Conservation (phyloP, 2,797 vertebrate species). For the Crax fasciolata region DNA sequence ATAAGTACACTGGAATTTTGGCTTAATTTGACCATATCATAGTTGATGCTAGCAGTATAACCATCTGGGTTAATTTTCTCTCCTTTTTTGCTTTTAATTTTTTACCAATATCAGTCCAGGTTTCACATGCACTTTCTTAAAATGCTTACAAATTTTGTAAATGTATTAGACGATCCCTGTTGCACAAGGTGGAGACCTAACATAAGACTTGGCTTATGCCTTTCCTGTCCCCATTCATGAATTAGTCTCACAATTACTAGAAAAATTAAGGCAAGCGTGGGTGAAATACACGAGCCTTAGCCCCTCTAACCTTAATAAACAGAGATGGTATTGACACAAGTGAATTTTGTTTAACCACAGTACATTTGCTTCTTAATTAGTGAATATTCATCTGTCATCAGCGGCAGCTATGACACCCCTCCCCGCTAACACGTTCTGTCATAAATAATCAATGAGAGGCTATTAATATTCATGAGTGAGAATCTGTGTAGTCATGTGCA, state of each 20-base stretch:
- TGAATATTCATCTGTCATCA: conserved; percentile 86
- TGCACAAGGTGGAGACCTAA: conserved; percentile 62
- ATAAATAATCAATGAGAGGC: conserved; percentile 91
- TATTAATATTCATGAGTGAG: conserved; percentile 95
- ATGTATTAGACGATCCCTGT: conserved; percentile 22
- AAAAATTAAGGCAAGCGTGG: conserved; percentile 61
- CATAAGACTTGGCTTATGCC: conserved; percentile 35
- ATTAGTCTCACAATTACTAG: conserved; percentile 63
- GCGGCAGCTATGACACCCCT: conserved; percentile 86
- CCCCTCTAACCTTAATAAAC: conserved; percentile 78
- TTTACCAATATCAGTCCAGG: neutral
- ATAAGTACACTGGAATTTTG: conserved; percentile 21
- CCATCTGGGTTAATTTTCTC: conserved; percentile 46
- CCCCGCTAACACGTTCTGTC: conserved; percentile 86
- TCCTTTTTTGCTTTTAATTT: conserved; percentile 25
- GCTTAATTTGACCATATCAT: conserved; percentile 26
- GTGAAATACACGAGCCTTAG: conserved; percentile 42
- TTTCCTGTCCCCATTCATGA: conserved; percentile 50
- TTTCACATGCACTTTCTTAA: neutral
- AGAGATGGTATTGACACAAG: conserved; percentile 87
- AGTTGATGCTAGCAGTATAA: neutral
- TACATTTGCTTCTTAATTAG: conserved; percentile 91
- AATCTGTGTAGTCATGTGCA: conserved; percentile 92
- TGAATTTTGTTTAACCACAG: conserved; percentile 89
- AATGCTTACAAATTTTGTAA: conserved; percentile 29